phyloP scores from a whole-genome alignment of 2,113 vertebrate species.

The Chloebia gouldiae region DNA sequence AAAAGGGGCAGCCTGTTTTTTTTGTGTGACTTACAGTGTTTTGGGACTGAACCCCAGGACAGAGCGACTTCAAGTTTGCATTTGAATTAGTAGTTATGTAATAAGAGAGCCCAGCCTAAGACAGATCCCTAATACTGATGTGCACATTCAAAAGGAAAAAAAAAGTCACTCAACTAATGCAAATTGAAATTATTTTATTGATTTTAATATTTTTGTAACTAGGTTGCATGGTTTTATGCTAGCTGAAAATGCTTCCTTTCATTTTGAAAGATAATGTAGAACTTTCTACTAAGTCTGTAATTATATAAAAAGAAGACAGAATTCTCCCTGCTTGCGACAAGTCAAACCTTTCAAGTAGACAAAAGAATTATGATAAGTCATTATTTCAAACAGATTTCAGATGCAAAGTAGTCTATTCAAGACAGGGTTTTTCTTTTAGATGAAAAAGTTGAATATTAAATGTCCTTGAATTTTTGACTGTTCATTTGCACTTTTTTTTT shows the following conservation, averaged over 20 bases:
- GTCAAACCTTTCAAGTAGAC: slow-evolving; percentile 3
- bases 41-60: neutral
- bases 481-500: neutral
- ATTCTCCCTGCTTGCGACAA: neutral
- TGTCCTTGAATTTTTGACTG: neutral
- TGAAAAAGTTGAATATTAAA: neutral
- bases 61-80: neutral
- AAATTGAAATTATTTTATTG: neutral
- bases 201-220: neutral
- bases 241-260: neutral
- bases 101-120: neutral
- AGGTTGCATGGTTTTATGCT: neutral
- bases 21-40: neutral
- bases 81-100: neutral
- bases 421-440: neutral
- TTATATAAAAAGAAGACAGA: neutral
- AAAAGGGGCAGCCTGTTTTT: neutral
- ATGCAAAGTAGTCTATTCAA: neutral
- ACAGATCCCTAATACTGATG: neutral
- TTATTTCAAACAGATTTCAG: neutral
- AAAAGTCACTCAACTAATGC: neutral
- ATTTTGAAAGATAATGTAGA: neutral
- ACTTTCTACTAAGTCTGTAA: neutral
- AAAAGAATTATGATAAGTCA: neutral
- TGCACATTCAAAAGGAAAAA: neutral